Evolutionary conservation across 2,797 vertebrate genomes (phyloP).

Genomic region (Stomatorhinus walkeri): DNA sequence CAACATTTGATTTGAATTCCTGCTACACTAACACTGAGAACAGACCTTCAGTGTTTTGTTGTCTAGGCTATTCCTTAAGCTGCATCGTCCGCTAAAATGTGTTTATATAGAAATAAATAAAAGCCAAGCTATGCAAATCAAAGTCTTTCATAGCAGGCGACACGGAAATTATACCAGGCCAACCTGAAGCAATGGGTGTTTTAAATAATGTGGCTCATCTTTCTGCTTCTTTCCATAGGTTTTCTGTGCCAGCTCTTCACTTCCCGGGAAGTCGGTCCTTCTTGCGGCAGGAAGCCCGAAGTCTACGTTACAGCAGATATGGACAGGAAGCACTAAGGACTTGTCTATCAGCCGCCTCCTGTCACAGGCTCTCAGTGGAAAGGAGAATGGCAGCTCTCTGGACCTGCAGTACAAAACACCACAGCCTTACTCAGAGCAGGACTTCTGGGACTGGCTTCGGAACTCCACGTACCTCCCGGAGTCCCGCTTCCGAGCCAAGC

Average conservation of each 20-base stretch:
- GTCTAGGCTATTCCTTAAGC: not conserved
- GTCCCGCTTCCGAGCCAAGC: constrained; percentile 74
- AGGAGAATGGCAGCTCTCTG: constrained; percentile 79
- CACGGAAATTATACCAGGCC: not conserved
- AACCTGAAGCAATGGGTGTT: not conserved
- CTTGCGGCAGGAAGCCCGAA: constrained; percentile 73
- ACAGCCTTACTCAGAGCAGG: constrained; percentile 78
- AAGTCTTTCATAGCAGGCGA: not conserved
- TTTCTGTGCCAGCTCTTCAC: constrained; percentile 64
- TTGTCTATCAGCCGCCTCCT: constrained; percentile 85
- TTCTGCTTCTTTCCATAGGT: constrained; percentile 62
- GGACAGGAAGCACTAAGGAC: constrained; percentile 79
- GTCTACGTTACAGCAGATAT: constrained; percentile 79
- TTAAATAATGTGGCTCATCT: not conserved
- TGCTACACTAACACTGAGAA: not conserved
- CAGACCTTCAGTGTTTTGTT: not conserved
- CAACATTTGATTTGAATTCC: constrained; percentile 5
- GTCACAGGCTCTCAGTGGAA: constrained; percentile 75
- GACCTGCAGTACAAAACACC: constrained; percentile 75
- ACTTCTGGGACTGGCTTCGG: constrained; percentile 85
- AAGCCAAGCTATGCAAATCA: not conserved
- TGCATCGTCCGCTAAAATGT: not conserved
- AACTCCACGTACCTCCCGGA: constrained; percentile 73
- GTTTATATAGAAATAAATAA: not conserved
- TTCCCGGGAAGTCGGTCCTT: constrained; percentile 64